Percentiles rank a stretch among this genome's conserved stretches.
Conservation (phyloP, 1,140 invertebrate species). For the Anagrus nilaparvatae region DNA sequence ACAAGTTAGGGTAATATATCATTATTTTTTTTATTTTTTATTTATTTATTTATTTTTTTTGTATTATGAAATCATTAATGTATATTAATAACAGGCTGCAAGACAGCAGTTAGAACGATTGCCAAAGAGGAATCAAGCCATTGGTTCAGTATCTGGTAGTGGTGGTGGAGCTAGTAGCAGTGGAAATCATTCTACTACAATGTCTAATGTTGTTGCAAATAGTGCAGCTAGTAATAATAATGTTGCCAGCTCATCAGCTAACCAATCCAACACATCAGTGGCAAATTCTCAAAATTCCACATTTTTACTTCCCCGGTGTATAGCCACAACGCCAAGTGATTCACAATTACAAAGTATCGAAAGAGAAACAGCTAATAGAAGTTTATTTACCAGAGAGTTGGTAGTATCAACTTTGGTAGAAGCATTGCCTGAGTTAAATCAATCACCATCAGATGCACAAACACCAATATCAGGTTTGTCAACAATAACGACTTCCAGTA, state of each 20-base stretch:
- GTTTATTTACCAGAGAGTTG: constrained; percentile 60
- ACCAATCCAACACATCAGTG: constrained; percentile 34
- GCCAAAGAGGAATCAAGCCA: constrained; percentile 58
- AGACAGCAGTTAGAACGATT: constrained; percentile 78
- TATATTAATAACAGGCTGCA: constrained; percentile 49
- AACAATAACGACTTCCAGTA: constrained; percentile 26
- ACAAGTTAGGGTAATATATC: constrained; percentile 59
- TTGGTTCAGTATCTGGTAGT: constrained; percentile 34
- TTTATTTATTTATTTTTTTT: constrained; percentile 4
- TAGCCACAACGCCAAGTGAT: constrained; percentile 47
- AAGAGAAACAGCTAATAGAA: constrained; percentile 52
- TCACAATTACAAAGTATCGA: constrained; percentile 46
- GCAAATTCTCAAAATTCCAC: constrained; percentile 42
- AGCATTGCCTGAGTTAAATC: constrained; percentile 34
- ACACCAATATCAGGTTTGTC: constrained; percentile 28
- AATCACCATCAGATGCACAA: constrained; percentile 25
- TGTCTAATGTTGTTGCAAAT: constrained; percentile 33
- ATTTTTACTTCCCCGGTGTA: constrained; percentile 53
- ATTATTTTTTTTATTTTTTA: constrained; percentile 4
- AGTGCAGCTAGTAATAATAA: constrained; percentile 37
- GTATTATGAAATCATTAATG: constrained; percentile 1
- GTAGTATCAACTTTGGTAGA: constrained; percentile 51
- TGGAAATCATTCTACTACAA: constrained; percentile 36
- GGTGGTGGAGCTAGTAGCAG: constrained; percentile 34
- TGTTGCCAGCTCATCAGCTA: constrained; percentile 35